phyloP scores from a whole-genome alignment of 2,113 vertebrate genomes.

The Eonycteris spelaea region DNA sequence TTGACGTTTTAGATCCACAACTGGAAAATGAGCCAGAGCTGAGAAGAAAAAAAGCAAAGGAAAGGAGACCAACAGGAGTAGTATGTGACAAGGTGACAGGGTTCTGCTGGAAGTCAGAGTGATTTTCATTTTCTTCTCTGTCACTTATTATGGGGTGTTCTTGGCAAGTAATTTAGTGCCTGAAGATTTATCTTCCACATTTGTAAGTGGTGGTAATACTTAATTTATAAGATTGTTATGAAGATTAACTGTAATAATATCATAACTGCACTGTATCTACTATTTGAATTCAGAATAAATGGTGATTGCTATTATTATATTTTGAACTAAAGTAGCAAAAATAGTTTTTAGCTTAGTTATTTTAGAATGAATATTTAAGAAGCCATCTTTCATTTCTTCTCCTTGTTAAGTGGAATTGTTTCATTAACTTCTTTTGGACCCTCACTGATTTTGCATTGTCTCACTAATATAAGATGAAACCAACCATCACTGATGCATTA shows the following conservation, averaged over 20 bases:
- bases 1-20: not conserved
- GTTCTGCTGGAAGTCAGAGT: not conserved
- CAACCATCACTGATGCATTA: slow-evolving; percentile 65
- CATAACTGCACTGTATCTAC: not conserved
- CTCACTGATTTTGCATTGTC: slow-evolving; percentile 53
- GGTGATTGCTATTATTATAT: not conserved
- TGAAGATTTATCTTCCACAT: not conserved
- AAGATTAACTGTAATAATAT: not conserved
- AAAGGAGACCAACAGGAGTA: not conserved
- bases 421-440: slow-evolving; percentile 51
- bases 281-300: not conserved
- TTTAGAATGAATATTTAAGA: slow-evolving; percentile 49
- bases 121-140: not conserved
- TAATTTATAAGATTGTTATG: not conserved
- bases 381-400: slow-evolving; percentile 17
- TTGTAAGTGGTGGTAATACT: not conserved
- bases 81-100: not conserved
- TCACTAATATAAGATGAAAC: slow-evolving; percentile 62
- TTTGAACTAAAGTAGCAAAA: slow-evolving; percentile 19
- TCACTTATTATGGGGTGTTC: not conserved
- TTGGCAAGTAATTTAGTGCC: not conserved
- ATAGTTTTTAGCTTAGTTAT: not conserved
- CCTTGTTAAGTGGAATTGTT: slow-evolving; percentile 41
- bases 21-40: not conserved
- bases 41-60: not conserved